Evolutionary conservation across 2,797 vertebrate genomes (phyloP), one percentile per base, ranked within the genome.

Genomic region (Cheirogaleus major): DNA sequence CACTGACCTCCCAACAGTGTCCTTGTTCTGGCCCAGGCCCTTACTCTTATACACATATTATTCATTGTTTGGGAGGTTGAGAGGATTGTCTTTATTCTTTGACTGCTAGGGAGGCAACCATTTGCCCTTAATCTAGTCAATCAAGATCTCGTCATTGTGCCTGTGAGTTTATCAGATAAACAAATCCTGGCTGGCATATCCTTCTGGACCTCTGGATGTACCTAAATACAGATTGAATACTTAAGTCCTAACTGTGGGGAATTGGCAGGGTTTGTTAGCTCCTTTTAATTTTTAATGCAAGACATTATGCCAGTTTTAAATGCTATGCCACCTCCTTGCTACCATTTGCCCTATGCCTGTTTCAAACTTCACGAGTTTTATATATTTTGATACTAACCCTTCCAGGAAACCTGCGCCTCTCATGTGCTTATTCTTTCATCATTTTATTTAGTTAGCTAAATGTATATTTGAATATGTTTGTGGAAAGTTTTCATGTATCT

Each of bases 381-480:
- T 67, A 15, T 22, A 59, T 80, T 94, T 90, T 91, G 27, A 84
- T 72, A 52, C 1, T 23, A 57, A 48, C n/a, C 15, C 2, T 91
- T 48, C 10, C 25, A 79, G 25, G 59, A 89, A 88, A 59, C 25
- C 9, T n/a, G 8, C 6, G 22, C 9, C 27, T 91, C 15, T 87
- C 12, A 35, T 50, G 30, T 65, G 2, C 45, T 25, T 84, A 55
- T 76, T 13, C 7, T 87, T 65, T 32, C 4, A 82, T 78, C 15
- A 63, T 7, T 67, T 85, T 81, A 59, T 93, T 91, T 79, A 67
- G 5, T 70, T 93, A 89, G 55, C 12, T 82, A 78, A 93, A 78
- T 89, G 10, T 38, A 23, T 45, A 61, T 67, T 65, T 91, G 11
- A 78, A 57, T 69, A 83, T n/a, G 17, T 25, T 45, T 61, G 82